Conservation (phyloP, 2,888 invertebrate genomes). For the Didymodactylos carnosus region DNA sequence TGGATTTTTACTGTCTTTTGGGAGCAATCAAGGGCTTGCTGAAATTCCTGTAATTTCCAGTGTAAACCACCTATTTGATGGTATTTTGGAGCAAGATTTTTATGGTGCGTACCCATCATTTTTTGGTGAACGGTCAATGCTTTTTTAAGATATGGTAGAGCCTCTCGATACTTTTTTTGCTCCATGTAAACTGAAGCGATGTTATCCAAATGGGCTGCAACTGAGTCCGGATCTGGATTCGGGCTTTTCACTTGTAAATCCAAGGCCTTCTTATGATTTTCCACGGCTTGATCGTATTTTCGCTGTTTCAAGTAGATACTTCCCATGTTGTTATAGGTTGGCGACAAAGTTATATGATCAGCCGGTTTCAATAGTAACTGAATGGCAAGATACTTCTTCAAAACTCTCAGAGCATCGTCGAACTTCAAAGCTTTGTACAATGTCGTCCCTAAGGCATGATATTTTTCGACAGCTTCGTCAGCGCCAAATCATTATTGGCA, state of each 20-base stretch:
- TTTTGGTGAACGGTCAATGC: neutral
- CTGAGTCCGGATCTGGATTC: neutral
- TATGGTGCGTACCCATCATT: neutral
- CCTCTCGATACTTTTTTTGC: neutral
- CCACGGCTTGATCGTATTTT: neutral
- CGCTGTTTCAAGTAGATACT: neutral
- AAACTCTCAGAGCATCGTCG: neutral
- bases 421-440: neutral
- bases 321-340: neutral
- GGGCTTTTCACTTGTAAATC: neutral
- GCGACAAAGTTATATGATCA: neutral
- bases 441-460: neutral
- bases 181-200: neutral
- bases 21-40: neutral
- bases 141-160: neutral
- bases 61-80: neutral
- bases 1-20: neutral
- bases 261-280: neutral
- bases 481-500: neutral
- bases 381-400: neutral
- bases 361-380: neutral
- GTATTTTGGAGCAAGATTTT: neutral
- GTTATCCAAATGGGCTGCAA: neutral
- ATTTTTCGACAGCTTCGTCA: neutral
- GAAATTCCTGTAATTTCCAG: neutral